Percentiles rank a stretch among this genome's conserved stretches.
These are phyloP conservation scores for Catocala sponsa DNA, from an alignment of 2,888 invertebrate genomes.

Conservation along the genomic window DNA sequence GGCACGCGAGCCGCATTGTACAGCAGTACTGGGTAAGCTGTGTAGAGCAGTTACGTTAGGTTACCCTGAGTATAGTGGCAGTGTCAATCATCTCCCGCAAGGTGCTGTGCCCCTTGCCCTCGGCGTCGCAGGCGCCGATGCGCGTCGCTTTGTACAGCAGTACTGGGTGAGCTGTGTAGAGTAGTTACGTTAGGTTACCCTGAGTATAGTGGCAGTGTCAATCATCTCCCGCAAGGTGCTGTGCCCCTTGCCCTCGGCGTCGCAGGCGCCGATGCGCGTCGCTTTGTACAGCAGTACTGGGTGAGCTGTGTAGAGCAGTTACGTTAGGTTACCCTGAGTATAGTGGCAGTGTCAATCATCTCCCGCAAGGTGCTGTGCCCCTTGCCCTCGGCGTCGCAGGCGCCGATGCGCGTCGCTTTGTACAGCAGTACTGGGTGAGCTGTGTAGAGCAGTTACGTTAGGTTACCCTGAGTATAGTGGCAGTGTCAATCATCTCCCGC, in stretches of 20 bases:
- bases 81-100: conserved; percentile 59
- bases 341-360: conserved; percentile 1
- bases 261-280: background rate
- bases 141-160: too few species aligned
- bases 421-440: background rate
- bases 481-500: background rate
- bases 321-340: background rate
- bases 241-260: background rate
- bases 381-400: background rate
- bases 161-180: too few species aligned
- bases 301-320: background rate
- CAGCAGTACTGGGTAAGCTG: too few species aligned
- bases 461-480: background rate
- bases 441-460: background rate
- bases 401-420: background rate
- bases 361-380: background rate
- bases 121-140: background rate
- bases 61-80: conserved; percentile 4
- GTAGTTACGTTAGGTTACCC: conserved; percentile 60
- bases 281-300: too few species aligned
- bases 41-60: too few species aligned
- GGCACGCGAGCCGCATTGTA: background rate
- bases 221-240: background rate
- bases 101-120: conserved; percentile 1
- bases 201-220: conserved; percentile 5